Evolutionary conservation across 2,113 vertebrate genomes (phyloP).

Genomic region (Scophthalmus maximus): DNA sequence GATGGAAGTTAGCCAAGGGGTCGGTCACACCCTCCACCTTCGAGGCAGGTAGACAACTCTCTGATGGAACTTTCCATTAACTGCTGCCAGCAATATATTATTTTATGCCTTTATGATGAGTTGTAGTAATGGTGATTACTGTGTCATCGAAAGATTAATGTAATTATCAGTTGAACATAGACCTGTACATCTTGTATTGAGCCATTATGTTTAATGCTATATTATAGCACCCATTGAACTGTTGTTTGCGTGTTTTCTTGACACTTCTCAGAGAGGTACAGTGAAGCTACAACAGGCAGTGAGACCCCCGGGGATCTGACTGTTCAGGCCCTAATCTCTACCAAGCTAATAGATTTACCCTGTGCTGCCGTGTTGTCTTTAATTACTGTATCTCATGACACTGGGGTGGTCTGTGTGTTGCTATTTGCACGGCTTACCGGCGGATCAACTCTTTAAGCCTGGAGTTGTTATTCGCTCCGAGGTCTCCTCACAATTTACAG

Average conservation of each 20-base stretch:
- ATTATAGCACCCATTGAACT: constrained; percentile 10
- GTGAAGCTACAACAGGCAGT: constrained; percentile 44
- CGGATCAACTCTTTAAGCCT: constrained; percentile 75
- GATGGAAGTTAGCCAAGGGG: constrained; percentile 44
- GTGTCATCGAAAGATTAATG: constrained; percentile 8
- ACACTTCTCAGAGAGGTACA: constrained; percentile 25
- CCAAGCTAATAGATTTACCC: constrained; percentile 80
- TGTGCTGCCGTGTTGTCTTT: constrained; percentile 76
- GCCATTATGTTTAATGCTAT: not conserved
- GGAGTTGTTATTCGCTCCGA: constrained; percentile 68
- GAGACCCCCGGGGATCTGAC: constrained; percentile 58
- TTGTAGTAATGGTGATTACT: constrained; percentile 55
- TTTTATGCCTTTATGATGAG: constrained; percentile 51
- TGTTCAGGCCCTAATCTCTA: constrained; percentile 74
- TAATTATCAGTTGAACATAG: constrained; percentile 13
- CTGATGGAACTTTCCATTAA: constrained; percentile 53
- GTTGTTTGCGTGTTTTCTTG: constrained; percentile 23
- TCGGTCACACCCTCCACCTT: constrained; percentile 2
- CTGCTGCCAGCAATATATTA: constrained; percentile 14
- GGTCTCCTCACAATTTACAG: constrained; percentile 68
- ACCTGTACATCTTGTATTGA: constrained; percentile 17
- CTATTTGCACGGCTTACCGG: constrained; percentile 76
- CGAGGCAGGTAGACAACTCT: constrained; percentile 7
- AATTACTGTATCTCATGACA: constrained; percentile 82
- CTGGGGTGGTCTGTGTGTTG: constrained; percentile 72